Conservation (phyloP, 2,797 vertebrate species). For the Rhadinocentrus ornatus region DNA sequence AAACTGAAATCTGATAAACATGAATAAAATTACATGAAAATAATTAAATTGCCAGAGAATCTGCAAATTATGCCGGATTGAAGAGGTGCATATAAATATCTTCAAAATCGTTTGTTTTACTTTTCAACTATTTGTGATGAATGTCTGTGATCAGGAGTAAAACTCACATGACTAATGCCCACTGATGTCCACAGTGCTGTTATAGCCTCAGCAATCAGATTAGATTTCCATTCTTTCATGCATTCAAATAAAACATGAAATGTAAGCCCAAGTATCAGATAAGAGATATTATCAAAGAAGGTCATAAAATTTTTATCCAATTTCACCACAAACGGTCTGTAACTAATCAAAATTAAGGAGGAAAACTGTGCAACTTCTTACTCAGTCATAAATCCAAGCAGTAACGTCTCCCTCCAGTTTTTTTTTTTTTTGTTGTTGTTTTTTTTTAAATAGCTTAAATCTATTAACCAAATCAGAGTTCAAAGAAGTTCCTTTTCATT, state of each 20-base stretch:
- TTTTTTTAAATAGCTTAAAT: conserved; percentile 53
- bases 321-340: conserved; percentile 19
- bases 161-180: not conserved
- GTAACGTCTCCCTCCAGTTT: conserved; percentile 27
- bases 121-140: not conserved
- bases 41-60: not conserved
- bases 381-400: conserved; percentile 35
- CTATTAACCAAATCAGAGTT: conserved; percentile 62
- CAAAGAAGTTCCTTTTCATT: conserved; percentile 57
- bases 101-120: not conserved
- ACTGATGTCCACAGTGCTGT: not conserved
- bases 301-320: conserved; percentile 29
- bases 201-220: not conserved
- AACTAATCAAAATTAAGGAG: conserved; percentile 36
- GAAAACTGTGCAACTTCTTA: conserved; percentile 47
- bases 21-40: not conserved
- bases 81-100: not conserved
- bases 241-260: conserved; percentile 8
- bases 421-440: conserved; percentile 38
- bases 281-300: not conserved
- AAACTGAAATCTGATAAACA: not conserved
- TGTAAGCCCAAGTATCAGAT: conserved; percentile 8
- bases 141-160: not conserved
- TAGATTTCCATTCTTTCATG: not conserved
- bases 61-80: not conserved